Percentiles rank a stretch among this genome's conserved stretches.
These are phyloP conservation scores for Leucosticte australis DNA, from an alignment of 2,113 vertebrate genomes.

Conservation along the genomic window DNA sequence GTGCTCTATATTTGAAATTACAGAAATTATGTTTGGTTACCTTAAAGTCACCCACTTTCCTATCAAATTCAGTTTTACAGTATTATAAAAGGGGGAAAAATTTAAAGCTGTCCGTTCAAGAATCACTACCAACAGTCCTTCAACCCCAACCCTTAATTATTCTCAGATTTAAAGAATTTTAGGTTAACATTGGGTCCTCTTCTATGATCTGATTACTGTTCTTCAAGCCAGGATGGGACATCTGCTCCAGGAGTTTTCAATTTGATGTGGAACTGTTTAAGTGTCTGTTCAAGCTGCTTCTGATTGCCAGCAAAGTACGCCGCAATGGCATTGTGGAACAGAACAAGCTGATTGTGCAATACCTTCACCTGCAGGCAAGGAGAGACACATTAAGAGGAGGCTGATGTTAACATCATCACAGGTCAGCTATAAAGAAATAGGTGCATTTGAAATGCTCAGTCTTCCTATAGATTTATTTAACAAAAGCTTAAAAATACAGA, in stretches of 20 bases:
- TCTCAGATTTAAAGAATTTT: constrained; percentile 31
- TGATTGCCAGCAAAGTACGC: constrained; percentile 97
- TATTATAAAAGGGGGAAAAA: constrained; percentile 64
- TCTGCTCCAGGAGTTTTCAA: constrained; percentile 96
- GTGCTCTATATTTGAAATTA: constrained; percentile 67
- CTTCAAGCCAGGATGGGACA: constrained; percentile 93
- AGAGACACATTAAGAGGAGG: not conserved
- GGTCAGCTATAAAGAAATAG: not conserved
- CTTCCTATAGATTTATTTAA: not conserved
- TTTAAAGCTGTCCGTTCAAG: constrained; percentile 73
- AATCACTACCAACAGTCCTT: constrained; percentile 62
- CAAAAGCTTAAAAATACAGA: not conserved
- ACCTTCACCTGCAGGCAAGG: constrained; percentile 88
- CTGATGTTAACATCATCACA: not conserved
- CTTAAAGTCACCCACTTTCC: constrained; percentile 51
- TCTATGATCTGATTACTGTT: constrained; percentile 77
- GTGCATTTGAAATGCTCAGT: not conserved
- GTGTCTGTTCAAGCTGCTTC: constrained; percentile 96
- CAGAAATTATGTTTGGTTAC: constrained; percentile 66
- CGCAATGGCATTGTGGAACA: constrained; percentile 96
- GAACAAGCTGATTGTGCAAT: constrained; percentile 94
- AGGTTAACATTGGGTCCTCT: constrained; percentile 29
- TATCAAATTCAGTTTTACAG: constrained; percentile 66
- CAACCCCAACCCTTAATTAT: constrained; percentile 46
- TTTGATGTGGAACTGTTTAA: constrained; percentile 98